Conservation (phyloP, 2,797 vertebrate genomes). For the Oryzias sinensis region DNA sequence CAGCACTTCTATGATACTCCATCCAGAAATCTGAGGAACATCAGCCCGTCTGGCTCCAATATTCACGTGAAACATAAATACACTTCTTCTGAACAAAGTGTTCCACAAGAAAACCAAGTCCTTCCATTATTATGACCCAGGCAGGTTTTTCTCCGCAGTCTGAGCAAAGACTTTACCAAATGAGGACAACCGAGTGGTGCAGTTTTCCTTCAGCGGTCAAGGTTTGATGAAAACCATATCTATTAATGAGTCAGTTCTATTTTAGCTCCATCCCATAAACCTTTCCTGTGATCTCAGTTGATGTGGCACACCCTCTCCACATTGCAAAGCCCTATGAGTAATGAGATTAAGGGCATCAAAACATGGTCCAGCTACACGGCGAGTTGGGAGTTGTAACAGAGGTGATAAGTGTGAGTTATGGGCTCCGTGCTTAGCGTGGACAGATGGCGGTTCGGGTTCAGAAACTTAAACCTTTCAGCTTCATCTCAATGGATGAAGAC, state of each 20-base stretch:
- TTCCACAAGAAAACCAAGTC: constrained; percentile 5
- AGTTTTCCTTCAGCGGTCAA: constrained; percentile 34
- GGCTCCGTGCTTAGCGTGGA: constrained; percentile 9
- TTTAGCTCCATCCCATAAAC: constrained; percentile 50
- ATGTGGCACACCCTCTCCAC: constrained; percentile 41
- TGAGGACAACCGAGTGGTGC: constrained; percentile 11
- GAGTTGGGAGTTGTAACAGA: constrained; percentile 17
- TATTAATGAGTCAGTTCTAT: constrained; percentile 53
- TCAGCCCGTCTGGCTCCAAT: no score
- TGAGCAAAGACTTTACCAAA: constrained; percentile 13
- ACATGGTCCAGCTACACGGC: constrained; percentile 26
- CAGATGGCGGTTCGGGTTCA: neutral
- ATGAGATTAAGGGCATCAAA: constrained; percentile 51
- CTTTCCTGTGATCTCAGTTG: constrained; percentile 51
- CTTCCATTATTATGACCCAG: constrained; percentile 10
- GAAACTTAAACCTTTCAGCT: constrained; percentile 11
- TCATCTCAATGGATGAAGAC: no score
- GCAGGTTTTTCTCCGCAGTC: constrained; percentile 4
- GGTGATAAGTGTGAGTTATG: constrained; percentile 19
- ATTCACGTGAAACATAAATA: no score
- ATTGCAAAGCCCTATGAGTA: constrained; percentile 47
- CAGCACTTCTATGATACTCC: no score
- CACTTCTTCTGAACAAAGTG: neutral
- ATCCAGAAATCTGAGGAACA: no score
- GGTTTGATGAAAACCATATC: constrained; percentile 25